Conservation (phyloP, 1,140 invertebrate species). For the Melanaphis sacchari region DNA sequence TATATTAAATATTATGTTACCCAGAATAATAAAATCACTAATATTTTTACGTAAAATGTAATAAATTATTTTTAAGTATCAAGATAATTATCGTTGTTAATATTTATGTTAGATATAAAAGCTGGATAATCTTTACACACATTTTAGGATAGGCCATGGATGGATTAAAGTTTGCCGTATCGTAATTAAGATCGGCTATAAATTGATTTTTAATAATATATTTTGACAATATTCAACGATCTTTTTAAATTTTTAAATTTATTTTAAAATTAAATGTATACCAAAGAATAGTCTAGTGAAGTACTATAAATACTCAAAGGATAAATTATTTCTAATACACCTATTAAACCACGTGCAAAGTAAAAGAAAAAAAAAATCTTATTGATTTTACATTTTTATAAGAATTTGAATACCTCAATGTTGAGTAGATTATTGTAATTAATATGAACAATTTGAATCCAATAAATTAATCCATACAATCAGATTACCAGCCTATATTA, state of each 20-base stretch:
- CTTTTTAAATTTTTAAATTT: background rate
- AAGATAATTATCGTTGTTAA: background rate
- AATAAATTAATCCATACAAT: background rate
- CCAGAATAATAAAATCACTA: background rate
- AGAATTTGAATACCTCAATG: fast-evolving
- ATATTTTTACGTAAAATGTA: slow-evolving; percentile 15
- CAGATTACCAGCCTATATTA: background rate
- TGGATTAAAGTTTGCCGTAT: background rate
- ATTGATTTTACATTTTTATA: no score
- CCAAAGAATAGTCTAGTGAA: background rate
- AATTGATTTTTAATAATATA: background rate
- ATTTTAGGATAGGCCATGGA: background rate
- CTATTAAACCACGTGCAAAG: no score
- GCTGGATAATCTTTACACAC: background rate
- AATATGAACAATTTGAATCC: background rate
- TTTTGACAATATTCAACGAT: background rate
- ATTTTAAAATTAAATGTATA: background rate
- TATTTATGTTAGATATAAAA: slow-evolving; percentile 9
- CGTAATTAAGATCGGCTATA: background rate
- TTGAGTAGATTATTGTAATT: background rate
- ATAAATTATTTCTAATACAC: no score
- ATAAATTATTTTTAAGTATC: background rate
- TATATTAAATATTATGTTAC: background rate
- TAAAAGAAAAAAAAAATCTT: no score
- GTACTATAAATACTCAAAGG: no score